Base-by-base conservation (phyloP, 2,113 vertebrate genomes). In the Panthera tigris region DNA sequence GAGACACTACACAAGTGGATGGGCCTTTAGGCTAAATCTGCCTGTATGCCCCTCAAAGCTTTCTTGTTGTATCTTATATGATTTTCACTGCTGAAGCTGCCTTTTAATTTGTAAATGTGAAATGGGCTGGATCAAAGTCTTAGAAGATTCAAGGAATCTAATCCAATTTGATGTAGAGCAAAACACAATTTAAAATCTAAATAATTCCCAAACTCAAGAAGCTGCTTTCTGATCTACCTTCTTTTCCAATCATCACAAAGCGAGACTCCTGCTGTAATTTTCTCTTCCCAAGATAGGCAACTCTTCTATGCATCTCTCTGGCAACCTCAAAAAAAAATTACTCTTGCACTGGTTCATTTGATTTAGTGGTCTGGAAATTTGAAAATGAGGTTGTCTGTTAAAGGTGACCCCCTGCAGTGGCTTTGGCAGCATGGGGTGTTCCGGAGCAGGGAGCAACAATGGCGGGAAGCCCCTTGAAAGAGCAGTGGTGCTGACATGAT, bases 81-180 rank as follows among this genome's bases (percentile, higher is more conserved):
- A 66, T 97, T 96, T 97, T 92, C 25, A 82, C 48, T 41, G 27
- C 87, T 63, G 94, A 96, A 92, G 48, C 87, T 97, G 45, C 61
- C 48, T 98, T 97, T 96, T 71, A 96, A 95, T 97, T 97, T 97
- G 94, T 95, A 85, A 97, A 95, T 94, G 82, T 95, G 92, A 95
- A 94, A 96, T 91, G 82, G 88, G 27, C 78, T 96, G 94, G 88
- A 89, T 95, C 76, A 97, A 97, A 97, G 92, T 95, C 71, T 95
- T 95, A 78, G 83, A 96, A 96, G 25, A 97, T 78, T 68, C 57
- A 78, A 94, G 88, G 23, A 95, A 95, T 94, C 45, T 91, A 94
- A 95, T 97, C 66, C 92, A 94, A 65, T 95, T 96, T 96, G 57
- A 96, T 92, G 33, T 78, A 82, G 57, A 91, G 78, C 86, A 94